phyloP scores from a whole-genome alignment of 2,113 vertebrate species.

The Rhabdomys dilectus region DNA sequence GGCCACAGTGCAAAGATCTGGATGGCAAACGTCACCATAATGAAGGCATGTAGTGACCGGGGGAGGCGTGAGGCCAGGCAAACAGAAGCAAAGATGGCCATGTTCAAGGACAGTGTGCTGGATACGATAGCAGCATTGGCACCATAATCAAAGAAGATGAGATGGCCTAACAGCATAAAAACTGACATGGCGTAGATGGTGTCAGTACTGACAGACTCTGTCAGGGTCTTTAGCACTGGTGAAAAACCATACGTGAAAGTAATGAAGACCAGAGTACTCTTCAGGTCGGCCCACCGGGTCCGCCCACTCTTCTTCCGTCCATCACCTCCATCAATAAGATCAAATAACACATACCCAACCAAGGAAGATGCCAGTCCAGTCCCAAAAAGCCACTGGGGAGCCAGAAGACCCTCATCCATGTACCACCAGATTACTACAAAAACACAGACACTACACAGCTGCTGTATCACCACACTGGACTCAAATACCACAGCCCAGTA shows the following conservation, averaged over 20 bases:
- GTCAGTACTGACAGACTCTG: conserved; percentile 97
- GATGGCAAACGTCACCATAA: conserved; percentile 96
- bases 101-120: conserved; percentile 96
- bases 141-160: conserved; percentile 95
- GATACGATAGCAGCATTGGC: conserved; percentile 93
- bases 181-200: conserved; percentile 98
- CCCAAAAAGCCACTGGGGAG: conserved; percentile 90
- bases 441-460: conserved; percentile 95
- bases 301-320: conserved; percentile 85
- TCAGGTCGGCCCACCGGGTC: conserved; percentile 93
- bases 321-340: conserved; percentile 84
- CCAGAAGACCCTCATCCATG: conserved; percentile 93
- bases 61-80: conserved; percentile 96
- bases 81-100: conserved; percentile 97
- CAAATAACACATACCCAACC: conserved; percentile 93
- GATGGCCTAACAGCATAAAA: conserved; percentile 96
- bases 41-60: conserved; percentile 94
- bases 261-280: conserved; percentile 93
- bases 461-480: conserved; percentile 94
- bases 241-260: conserved; percentile 98
- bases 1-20: conserved; percentile 98
- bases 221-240: conserved; percentile 95
- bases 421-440: conserved; percentile 97
- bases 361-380: conserved; percentile 88
- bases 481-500: conserved; percentile 95